Base-by-base conservation (phyloP, 2,797 vertebrate genomes). In the Glossophaga mutica region DNA sequence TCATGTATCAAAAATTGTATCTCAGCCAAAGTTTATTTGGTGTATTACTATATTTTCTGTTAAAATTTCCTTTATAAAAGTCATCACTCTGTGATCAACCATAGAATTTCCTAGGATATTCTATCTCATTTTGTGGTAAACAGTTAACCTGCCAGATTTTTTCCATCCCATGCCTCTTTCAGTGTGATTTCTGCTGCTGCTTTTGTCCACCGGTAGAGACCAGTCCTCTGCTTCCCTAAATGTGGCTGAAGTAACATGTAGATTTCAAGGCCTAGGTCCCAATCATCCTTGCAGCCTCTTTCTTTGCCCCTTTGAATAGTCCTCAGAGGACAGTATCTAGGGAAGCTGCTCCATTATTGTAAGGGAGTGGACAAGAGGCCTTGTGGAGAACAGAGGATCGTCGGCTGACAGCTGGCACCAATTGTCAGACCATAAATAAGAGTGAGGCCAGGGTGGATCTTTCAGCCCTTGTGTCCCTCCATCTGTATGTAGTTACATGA, bases 1-100 rank as follows among this genome's bases (percentile, higher is more conserved):
- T 82, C 2, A 52, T 67, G 9, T 50, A 39, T 59, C 44, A 91
- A 93, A 59, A 82, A 50, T 65, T 7, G 9, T 83, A 73, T 76
- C 48, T 82, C 67, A 77, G 18, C 29, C 32, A 52, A 87, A 62
- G 19, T 81, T 87, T 78, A 87, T 85, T 82, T 46, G 67, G 4
- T 86, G 26, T 39, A 32, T 84, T 62, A 26, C 55, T 42, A 37
- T 73, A 55, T 77, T 92, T 96, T 70, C 16, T 81, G 22, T 88
- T 67, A 83, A 78, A 55, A 37, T 81, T 93, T 94, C 32, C 70
- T 32, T 83, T 94, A 90, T 57, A 85, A 79, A 82, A 94, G 26
- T 76, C 3, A 16, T 57, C 71, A 37, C 15, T 89, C 26, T 59
- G 8, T 73, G 34, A 78, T 94, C 74, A 86, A 12, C 29, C 32